Conservation (phyloP, 2,888 invertebrate species). For the Synergus gifuensis region DNA sequence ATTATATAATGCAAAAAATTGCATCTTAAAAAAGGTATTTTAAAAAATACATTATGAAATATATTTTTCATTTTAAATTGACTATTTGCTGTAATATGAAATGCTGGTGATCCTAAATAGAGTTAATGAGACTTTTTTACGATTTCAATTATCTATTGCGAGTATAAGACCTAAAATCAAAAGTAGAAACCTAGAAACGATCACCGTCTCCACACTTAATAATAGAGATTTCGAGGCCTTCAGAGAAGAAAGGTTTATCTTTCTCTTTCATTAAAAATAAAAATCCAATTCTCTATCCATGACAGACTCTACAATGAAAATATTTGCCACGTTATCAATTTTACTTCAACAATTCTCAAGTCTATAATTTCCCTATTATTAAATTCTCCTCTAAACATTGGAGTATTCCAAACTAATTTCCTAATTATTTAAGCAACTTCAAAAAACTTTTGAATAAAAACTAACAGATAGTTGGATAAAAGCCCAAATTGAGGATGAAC, state of each 20-base stretch:
- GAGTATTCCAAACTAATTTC: not conserved
- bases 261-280: not conserved
- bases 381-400: not conserved
- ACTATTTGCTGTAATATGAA: not conserved
- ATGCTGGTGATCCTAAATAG: not conserved
- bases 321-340: not conserved
- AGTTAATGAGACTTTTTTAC: not conserved
- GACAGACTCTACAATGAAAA: not conserved
- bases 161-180: not conserved
- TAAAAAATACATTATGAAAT: not conserved
- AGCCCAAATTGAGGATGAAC: not conserved
- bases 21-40: not conserved
- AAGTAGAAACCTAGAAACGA: constrained; percentile 24
- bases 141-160: not conserved
- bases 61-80: not conserved
- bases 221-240: constrained; percentile 20
- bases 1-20: not conserved
- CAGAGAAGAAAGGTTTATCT: constrained; percentile 8
- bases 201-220: constrained; percentile 19
- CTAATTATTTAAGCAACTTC: not conserved
- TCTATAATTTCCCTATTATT: not conserved
- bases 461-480: not conserved
- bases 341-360: not conserved
- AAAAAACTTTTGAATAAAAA: not conserved
- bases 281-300: not conserved